phyloP scores from a whole-genome alignment of 2,113 vertebrate genomes.

The Lepus timidus region DNA sequence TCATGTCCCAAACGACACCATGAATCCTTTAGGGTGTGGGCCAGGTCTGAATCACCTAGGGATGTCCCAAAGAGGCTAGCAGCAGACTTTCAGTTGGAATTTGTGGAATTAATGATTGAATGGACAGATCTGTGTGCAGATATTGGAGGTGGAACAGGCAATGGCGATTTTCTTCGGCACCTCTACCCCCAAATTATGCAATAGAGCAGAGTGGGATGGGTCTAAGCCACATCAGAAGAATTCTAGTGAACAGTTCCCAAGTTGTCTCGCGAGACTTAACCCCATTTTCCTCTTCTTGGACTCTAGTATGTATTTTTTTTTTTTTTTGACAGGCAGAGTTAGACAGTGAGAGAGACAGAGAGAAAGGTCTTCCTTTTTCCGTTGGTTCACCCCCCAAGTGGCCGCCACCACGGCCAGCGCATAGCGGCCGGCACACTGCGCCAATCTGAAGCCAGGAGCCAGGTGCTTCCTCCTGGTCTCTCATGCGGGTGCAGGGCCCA shows the following conservation, averaged over 20 bases:
- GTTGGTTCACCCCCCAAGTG: too few species aligned
- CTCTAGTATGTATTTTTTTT: neutral
- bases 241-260: neutral
- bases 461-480: too few species aligned
- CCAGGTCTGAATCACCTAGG: neutral
- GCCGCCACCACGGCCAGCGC: too few species aligned
- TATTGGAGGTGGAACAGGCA: neutral
- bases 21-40: neutral
- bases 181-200: neutral
- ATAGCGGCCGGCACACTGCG: too few species aligned
- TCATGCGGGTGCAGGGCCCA: too few species aligned
- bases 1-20: neutral
- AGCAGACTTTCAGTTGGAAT: neutral
- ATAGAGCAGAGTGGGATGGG: neutral
- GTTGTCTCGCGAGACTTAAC: neutral
- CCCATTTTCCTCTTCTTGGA: neutral
- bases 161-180: neutral
- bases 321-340: too few species aligned
- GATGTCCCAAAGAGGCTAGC: neutral
- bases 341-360: too few species aligned
- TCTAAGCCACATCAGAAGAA: neutral
- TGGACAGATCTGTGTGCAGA: neutral
- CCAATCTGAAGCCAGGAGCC: too few species aligned
- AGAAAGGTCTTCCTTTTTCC: too few species aligned
- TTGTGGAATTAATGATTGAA: neutral